Base-by-base conservation (phyloP, 2,888 invertebrate species). In the Homarus gammarus region DNA sequence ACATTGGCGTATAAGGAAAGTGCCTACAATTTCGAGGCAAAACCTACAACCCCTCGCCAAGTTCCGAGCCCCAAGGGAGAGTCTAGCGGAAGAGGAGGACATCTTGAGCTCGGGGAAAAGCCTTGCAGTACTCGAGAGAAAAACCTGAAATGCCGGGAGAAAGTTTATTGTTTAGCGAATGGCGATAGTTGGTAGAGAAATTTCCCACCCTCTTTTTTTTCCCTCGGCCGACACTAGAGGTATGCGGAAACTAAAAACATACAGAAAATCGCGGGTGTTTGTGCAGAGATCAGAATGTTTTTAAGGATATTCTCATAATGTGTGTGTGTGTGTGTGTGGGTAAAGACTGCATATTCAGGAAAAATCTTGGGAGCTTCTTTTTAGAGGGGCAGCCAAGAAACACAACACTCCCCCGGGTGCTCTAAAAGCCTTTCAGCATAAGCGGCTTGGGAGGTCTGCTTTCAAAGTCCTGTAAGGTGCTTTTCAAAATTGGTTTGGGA, bases 361-460 rank as follows among this genome's bases (percentile, higher is more conserved):
- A 56, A 49, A 56, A 56, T 56, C 56, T 56, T 56, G 3, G 56
- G 56, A 56, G 56, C 56, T 56, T 56, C 56, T 18, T 18, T 18
- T 56, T 8, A 15, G 49, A 1, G 49, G 15, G 49, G 49, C 49
- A 49, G 49, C 56, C 56, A 56, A 56, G 56, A 56, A 56, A 56
- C 56, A 56, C 56, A 56, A 56, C 56, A 18, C 18, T 22, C 18
- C 56, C 56, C 56, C 15, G 56, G 56, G 18, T 56, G 18, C 22
- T 22, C 22, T 56, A 56, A 56, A 56, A 56, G 15, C 56, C 56
- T 56, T 56, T 56, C 56, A 56, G 56, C 56, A 56, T 56, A 56
- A 56, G 56, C 56, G 56, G 56, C 56, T 56, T 56, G 56, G 56
- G 56, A 56, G 18, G 56, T 56, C 56, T 56, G 56, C 56, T 56